Evolutionary conservation across 2,113 vertebrate species (phyloP).

Genomic region (Silurus asotus): DNA sequence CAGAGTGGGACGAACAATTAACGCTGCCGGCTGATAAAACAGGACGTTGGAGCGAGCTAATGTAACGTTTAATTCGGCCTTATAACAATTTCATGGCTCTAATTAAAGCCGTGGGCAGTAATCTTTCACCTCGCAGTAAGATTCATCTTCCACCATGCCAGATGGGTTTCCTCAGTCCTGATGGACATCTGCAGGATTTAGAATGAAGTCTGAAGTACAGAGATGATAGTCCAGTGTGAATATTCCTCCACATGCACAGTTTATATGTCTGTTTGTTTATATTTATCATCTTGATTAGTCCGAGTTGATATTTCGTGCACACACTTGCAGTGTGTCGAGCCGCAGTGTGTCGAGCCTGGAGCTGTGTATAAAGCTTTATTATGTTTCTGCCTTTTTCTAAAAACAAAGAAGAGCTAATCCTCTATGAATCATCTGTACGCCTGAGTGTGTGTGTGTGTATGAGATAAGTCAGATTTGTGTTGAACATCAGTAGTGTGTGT

Average conservation of each 20-base stretch:
- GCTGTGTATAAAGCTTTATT: not conserved
- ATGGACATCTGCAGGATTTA: not conserved
- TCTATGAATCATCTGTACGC: not conserved
- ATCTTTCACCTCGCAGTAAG: too few species aligned
- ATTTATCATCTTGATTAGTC: not conserved
- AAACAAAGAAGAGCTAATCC: not conserved
- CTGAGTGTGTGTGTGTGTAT: not conserved
- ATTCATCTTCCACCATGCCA: too few species aligned
- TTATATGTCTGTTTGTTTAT: not conserved
- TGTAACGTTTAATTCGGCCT: too few species aligned
- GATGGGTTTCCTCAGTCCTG: not conserved
- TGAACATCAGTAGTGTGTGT: slow-evolving; percentile 5
- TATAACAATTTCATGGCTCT: too few species aligned
- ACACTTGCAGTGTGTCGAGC: not conserved
- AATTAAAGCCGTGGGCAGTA: too few species aligned
- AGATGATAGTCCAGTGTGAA: not conserved
- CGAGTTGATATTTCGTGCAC: not conserved
- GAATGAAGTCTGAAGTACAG: not conserved
- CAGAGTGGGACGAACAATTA: too few species aligned
- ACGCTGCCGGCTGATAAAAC: too few species aligned
- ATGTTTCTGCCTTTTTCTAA: not conserved
- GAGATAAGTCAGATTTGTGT: slow-evolving; percentile 10
- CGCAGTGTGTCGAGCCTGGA: not conserved
- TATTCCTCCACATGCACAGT: too few species aligned
- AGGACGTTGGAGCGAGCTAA: too few species aligned